Conservation (phyloP, 2,888 invertebrate genomes). For the Abscondita cerata region DNA sequence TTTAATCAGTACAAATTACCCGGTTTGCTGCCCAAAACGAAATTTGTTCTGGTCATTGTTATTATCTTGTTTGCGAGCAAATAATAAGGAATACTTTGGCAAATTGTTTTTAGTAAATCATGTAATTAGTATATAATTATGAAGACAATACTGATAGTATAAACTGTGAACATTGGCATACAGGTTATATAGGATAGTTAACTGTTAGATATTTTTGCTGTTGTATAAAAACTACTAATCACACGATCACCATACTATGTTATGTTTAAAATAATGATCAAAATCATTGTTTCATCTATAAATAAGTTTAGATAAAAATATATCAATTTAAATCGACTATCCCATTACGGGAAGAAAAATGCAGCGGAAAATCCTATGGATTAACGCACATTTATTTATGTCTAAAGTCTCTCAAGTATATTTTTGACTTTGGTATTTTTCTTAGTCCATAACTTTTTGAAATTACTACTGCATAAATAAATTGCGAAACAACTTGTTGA, state of each 20-base stretch:
- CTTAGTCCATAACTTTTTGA: too few relatives aligned
- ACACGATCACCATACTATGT: not conserved
- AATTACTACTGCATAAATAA: slow-evolving; percentile 19
- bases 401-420: not conserved
- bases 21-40: too few relatives aligned
- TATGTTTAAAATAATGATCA: not conserved
- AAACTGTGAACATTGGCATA: slow-evolving; percentile 50
- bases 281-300: not conserved
- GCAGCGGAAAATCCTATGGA: too few relatives aligned
- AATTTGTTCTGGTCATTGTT: too few relatives aligned
- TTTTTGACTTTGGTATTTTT: too few relatives aligned
- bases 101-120: slow-evolving; percentile 15
- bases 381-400: not conserved
- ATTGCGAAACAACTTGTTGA: slow-evolving; percentile 5
- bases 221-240: slow-evolving; percentile 42
- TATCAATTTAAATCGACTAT: not conserved
- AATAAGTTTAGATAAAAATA: not conserved
- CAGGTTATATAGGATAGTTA: slow-evolving; percentile 51
- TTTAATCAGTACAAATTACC: not conserved
- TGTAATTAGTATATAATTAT: slow-evolving; percentile 36
- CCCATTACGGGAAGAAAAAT: too few relatives aligned
- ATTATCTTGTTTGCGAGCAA: too few relatives aligned
- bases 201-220: slow-evolving; percentile 42
- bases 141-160: slow-evolving; percentile 51
- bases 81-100: too few relatives aligned